These are phyloP conservation scores for Paramormyrops kingsleyae DNA, from an alignment of 2,113 vertebrate species.

Conservation along the genomic window DNA sequence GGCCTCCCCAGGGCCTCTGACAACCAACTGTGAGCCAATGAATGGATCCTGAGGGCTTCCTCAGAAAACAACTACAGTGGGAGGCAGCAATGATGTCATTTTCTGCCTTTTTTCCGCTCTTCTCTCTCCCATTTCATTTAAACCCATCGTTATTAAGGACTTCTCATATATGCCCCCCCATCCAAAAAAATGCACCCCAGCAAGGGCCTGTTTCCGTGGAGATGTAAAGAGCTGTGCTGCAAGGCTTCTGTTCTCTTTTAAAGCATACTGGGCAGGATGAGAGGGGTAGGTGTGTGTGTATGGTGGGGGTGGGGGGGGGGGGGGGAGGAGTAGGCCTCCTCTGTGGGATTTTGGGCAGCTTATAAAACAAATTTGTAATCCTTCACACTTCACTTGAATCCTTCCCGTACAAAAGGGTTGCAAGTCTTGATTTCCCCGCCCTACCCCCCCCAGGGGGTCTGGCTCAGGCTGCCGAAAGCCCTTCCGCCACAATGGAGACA, in stretches of 20 bases:
- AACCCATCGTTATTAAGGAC: background rate
- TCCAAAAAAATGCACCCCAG: constrained; percentile 58
- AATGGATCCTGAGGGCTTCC: constrained; percentile 59
- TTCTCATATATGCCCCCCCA: constrained; percentile 16
- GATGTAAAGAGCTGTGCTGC: constrained; percentile 30
- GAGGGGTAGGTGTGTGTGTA: background rate
- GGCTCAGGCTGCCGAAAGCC: background rate
- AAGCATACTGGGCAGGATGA: background rate
- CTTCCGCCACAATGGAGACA: background rate
- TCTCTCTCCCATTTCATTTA: constrained; percentile 8
- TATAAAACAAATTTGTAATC: constrained; percentile 57
- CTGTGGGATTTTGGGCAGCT: constrained; percentile 49
- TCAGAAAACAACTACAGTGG: constrained; percentile 68
- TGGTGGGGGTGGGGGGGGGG: background rate
- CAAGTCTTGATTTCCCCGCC: background rate
- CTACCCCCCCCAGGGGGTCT: background rate
- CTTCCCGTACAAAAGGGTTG: constrained; percentile 31
- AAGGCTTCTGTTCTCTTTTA: constrained; percentile 28
- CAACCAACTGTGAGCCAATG: constrained; percentile 62
- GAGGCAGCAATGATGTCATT: constrained; percentile 79
- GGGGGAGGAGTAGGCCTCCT: constrained; percentile 18
- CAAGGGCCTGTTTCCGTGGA: constrained; percentile 41
- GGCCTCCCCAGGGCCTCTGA: constrained; percentile 59
- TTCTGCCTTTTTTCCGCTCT: constrained; percentile 32
- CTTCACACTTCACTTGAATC: constrained; percentile 39